phyloP scores from a whole-genome alignment of 2,888 invertebrate genomes.

The Lumbricus terrestris region DNA sequence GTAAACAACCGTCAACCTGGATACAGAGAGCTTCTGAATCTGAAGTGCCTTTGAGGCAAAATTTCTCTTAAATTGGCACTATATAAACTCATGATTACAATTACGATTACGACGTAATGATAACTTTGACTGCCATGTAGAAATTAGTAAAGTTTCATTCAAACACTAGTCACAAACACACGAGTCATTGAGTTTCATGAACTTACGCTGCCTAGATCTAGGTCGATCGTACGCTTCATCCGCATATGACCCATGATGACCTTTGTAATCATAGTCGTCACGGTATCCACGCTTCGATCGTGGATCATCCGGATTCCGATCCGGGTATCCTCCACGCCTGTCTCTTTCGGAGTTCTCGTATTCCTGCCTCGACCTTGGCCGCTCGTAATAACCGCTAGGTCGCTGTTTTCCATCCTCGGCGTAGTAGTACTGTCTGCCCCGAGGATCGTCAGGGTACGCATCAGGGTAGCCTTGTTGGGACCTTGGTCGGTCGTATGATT shows the following conservation, averaged over 20 bases:
- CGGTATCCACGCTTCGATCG: slow-evolving; percentile 10
- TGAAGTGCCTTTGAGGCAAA: too few relatives aligned
- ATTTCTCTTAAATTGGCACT: too few relatives aligned
- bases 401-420: not conserved
- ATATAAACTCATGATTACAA: too few relatives aligned
- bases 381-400: not conserved
- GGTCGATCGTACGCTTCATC: not conserved
- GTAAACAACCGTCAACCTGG: too few relatives aligned
- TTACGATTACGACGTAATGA: too few relatives aligned
- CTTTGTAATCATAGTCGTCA: slow-evolving; percentile 6
- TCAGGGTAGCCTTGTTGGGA: slow-evolving; percentile 21
- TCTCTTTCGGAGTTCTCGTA: not conserved
- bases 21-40: too few relatives aligned
- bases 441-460: not conserved
- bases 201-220: not conserved
- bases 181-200: not conserved
- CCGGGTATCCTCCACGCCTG: not conserved
- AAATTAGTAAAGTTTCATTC: too few relatives aligned
- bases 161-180: too few relatives aligned
- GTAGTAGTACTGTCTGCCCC: slow-evolving; percentile 13
- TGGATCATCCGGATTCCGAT: not conserved
- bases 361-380: not conserved
- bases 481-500: slow-evolving; percentile 29
- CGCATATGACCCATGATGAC: not conserved
- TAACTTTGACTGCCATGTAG: too few relatives aligned